Percentiles rank a stretch among this genome's conserved stretches.
Evolutionary conservation across 2,113 vertebrate species (phyloP).

Genomic region (Ameiurus melas): DNA sequence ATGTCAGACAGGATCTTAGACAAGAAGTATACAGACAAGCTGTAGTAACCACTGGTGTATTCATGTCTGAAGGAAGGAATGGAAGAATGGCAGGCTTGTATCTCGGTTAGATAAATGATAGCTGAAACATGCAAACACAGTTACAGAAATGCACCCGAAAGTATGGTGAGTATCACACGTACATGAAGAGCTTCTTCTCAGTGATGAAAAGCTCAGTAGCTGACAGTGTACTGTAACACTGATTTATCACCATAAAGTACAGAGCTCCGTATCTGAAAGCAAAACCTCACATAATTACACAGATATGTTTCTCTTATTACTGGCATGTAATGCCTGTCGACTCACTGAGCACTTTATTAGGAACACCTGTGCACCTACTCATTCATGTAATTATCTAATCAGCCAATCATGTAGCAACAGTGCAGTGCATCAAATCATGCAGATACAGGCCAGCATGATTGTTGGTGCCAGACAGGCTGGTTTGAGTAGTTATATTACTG

Average conservation of each 20-base stretch:
- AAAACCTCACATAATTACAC: not conserved
- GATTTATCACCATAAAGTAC: slow-evolving; percentile 90
- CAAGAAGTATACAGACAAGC: slow-evolving; percentile 88
- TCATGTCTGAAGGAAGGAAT: slow-evolving; percentile 82
- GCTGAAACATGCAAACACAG: not conserved
- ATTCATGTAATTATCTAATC: too few species aligned
- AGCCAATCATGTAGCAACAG: too few species aligned
- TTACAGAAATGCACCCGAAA: not conserved
- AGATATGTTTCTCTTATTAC: not conserved
- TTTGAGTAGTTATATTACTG: too few species aligned
- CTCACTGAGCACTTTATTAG: too few species aligned
- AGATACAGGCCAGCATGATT: too few species aligned
- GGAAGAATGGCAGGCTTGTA: not conserved
- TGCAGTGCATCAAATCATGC: too few species aligned
- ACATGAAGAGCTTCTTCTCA: slow-evolving; percentile 91
- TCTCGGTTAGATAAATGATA: not conserved
- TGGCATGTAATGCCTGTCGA: not conserved
- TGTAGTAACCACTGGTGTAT: slow-evolving; percentile 95
- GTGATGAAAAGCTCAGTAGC: slow-evolving; percentile 87
- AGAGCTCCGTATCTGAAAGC: slow-evolving; percentile 82
- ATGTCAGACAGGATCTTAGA: slow-evolving; percentile 85
- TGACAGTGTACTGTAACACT: slow-evolving; percentile 88
- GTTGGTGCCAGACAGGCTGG: too few species aligned
- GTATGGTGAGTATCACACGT: slow-evolving; percentile 63
- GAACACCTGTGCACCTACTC: too few species aligned